Conservation (phyloP, 1,140 invertebrate genomes). For the Lepidostoma basale region DNA sequence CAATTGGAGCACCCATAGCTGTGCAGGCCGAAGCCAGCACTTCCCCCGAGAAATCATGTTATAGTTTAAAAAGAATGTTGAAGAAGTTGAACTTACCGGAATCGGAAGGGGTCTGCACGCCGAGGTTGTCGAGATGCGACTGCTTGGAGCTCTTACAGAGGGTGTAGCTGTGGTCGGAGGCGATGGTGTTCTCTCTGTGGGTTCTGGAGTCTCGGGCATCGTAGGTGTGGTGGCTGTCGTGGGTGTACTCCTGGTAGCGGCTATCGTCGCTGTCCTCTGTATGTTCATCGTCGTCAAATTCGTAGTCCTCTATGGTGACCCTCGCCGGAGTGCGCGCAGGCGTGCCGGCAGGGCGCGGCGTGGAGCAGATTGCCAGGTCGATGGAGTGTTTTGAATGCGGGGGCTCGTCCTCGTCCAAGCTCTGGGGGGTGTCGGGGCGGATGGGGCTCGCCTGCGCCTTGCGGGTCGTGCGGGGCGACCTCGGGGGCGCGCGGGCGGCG, state of each 20-base stretch:
- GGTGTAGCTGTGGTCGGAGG: slow-evolving; percentile 75
- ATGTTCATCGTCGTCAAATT: slow-evolving; percentile 18
- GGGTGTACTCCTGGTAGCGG: neutral
- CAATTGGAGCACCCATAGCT: too few relatives aligned
- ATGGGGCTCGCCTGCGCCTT: slow-evolving; percentile 53
- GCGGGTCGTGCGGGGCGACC: slow-evolving; percentile 47
- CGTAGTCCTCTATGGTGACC: neutral
- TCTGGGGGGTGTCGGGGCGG: slow-evolving; percentile 47
- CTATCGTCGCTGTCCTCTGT: slow-evolving; percentile 27
- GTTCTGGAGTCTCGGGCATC: slow-evolving; percentile 46
- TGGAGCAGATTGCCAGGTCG: slow-evolving; percentile 51
- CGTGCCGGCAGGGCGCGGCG: slow-evolving; percentile 49
- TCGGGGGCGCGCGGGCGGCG: slow-evolving; percentile 45
- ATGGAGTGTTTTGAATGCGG: slow-evolving; percentile 49
- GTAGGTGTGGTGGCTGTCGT: neutral
- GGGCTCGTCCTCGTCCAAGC: slow-evolving; percentile 50
- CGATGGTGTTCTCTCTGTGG: slow-evolving; percentile 50
- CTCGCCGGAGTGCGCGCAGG: neutral
- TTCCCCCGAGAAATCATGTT: neutral
- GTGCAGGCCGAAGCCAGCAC: neutral
- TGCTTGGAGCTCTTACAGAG: slow-evolving; percentile 60
- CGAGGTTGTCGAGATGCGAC: slow-evolving; percentile 65
- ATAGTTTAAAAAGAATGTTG: neutral
- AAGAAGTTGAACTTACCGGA: slow-evolving; percentile 71
- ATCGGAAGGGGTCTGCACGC: slow-evolving; percentile 83